phyloP scores from a whole-genome alignment of 92 coral and sea anemone species.

The Epizoanthus stellaris region DNA sequence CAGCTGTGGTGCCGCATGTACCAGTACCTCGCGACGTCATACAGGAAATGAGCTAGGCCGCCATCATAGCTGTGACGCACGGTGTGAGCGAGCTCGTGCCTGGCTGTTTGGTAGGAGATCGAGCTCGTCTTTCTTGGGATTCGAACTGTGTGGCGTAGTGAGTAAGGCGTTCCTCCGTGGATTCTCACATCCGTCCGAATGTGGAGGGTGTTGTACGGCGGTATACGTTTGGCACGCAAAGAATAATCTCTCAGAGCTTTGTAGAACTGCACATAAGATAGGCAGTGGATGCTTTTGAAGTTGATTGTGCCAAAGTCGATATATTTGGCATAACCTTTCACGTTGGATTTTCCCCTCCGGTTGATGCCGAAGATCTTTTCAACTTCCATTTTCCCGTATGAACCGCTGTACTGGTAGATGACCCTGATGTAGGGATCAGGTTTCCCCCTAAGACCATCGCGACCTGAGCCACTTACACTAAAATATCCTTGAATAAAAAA shows the following conservation, averaged over 20 bases:
- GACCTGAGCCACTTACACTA: slow-evolving; percentile 31
- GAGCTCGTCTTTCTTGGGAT: slow-evolving; percentile 11
- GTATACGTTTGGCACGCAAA: background rate
- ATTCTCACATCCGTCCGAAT: slow-evolving; percentile 3
- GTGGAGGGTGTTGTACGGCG: slow-evolving; percentile 27
- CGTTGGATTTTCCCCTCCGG: slow-evolving; percentile 3
- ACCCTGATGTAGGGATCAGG: slow-evolving; percentile 51
- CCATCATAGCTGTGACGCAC: slow-evolving; percentile 45
- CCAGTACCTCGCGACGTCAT: slow-evolving; percentile 28
- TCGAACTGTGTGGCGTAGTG: slow-evolving; percentile 10
- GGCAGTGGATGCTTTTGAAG: slow-evolving; percentile 25
- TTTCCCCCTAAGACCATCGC: slow-evolving; percentile 40
- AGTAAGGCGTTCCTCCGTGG: slow-evolving; percentile 52
- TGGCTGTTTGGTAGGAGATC: slow-evolving; percentile 16
- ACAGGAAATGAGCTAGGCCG: slow-evolving; percentile 18
- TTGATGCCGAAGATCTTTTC: background rate
- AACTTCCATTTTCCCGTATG: slow-evolving; percentile 33
- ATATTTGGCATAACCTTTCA: background rate
- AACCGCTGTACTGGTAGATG: slow-evolving; percentile 29
- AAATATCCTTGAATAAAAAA: slow-evolving; percentile 19
- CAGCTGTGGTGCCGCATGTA: slow-evolving; percentile 29
- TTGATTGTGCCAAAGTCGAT: slow-evolving; percentile 39
- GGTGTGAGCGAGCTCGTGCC: slow-evolving; percentile 49
- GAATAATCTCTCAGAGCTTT: slow-evolving; percentile 19
- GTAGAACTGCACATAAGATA: slow-evolving; percentile 39